Evolutionary conservation across 2,113 vertebrate genomes (phyloP).

Genomic region (Nycticebus coucang): DNA sequence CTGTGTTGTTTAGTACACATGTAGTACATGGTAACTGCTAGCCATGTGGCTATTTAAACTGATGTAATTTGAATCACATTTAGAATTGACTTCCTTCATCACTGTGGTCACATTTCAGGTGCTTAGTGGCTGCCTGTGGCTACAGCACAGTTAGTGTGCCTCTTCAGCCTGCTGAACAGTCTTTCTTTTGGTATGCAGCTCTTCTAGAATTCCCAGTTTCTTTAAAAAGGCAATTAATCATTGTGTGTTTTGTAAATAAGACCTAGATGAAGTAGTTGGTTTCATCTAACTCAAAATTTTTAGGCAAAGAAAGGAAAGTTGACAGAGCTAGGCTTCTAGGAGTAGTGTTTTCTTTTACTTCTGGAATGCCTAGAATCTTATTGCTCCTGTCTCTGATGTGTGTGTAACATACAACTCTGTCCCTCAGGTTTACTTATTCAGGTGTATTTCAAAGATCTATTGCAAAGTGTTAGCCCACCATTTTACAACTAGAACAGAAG

Average conservation of each 20-base stretch:
- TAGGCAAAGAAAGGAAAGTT: conserved; percentile 7
- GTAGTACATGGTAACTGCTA: neutral
- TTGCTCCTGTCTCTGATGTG: neutral
- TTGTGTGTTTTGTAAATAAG: conserved; percentile 10
- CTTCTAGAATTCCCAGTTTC: neutral
- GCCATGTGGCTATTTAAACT: neutral
- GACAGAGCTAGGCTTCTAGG: neutral
- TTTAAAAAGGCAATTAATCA: neutral
- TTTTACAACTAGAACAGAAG: neutral
- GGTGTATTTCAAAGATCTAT: neutral
- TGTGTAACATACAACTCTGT: neutral
- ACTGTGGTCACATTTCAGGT: neutral
- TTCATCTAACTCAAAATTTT: conserved; percentile 26
- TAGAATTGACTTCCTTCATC: neutral
- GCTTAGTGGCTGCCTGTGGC: neutral
- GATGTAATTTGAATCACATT: neutral
- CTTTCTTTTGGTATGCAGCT: conserved; percentile 29
- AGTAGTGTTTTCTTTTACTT: neutral
- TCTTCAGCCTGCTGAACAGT: neutral
- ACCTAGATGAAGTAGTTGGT: neutral
- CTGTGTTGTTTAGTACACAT: neutral
- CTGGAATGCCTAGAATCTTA: neutral
- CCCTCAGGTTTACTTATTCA: neutral
- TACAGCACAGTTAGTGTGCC: neutral
- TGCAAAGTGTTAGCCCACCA: neutral